Evolutionary conservation across 2,113 vertebrate species (phyloP).

Genomic region (Toxostoma redivivum): DNA sequence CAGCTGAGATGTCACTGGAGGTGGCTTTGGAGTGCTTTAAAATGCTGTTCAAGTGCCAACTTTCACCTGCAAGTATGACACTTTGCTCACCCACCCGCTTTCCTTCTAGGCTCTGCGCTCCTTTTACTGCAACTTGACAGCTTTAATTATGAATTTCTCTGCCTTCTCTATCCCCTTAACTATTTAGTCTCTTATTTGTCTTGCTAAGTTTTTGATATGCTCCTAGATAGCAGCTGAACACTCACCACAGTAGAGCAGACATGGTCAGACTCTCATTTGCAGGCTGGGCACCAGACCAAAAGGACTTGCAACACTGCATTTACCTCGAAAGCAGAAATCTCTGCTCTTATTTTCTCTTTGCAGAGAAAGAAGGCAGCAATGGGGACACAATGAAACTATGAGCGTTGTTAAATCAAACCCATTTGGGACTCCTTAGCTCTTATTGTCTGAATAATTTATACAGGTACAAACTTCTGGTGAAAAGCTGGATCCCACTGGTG

Average conservation of each 20-base stretch:
- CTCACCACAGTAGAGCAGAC: neutral
- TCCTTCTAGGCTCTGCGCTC: neutral
- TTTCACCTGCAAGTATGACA: slow-evolving; percentile 11
- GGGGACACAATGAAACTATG: neutral
- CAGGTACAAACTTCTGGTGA: neutral
- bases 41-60: slow-evolving; percentile 13
- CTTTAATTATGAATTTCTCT: slow-evolving; percentile 34
- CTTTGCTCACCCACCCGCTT: neutral
- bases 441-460: neutral
- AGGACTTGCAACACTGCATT: neutral
- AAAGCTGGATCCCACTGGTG: neutral
- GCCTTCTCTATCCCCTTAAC: neutral
- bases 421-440: neutral
- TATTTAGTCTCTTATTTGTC: neutral
- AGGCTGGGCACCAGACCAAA: neutral
- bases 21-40: slow-evolving; percentile 36
- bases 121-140: neutral
- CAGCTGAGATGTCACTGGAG: slow-evolving; percentile 34
- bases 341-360: neutral
- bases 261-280: neutral
- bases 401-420: neutral
- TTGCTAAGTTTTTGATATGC: neutral
- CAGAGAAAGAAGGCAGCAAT: neutral
- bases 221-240: neutral
- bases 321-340: neutral